phyloP scores from a whole-genome alignment of 2,888 invertebrate genomes.

The Lydus trimaculatus region DNA sequence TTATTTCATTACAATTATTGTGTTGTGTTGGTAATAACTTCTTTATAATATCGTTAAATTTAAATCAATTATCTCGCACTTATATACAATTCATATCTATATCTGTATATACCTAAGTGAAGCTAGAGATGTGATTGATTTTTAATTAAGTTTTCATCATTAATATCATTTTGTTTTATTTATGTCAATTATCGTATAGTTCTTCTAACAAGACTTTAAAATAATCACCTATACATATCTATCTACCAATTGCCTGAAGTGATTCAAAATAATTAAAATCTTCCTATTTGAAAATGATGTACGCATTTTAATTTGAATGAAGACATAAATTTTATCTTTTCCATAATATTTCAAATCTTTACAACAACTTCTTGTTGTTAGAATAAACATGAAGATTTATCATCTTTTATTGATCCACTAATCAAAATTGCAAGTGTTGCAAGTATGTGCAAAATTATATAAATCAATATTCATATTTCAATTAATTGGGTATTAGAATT shows the following conservation, averaged over 20 bases:
- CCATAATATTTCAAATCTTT: background rate
- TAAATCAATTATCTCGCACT: background rate
- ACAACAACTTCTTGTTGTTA: too few species aligned
- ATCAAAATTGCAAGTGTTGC: background rate
- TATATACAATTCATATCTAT: background rate
- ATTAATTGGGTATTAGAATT: too few species aligned
- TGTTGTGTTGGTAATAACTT: background rate
- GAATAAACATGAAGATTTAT: too few species aligned
- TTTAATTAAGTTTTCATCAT: background rate
- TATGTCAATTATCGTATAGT: background rate
- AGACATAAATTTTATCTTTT: background rate
- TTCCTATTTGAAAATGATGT: background rate
- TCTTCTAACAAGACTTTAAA: background rate
- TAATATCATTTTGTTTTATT: background rate
- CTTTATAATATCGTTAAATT: background rate
- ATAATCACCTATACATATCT: too few species aligned
- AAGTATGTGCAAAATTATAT: background rate
- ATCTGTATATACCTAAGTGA: too few species aligned
- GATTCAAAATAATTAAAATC: background rate
- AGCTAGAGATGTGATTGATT: too few species aligned
- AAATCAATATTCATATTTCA: background rate
- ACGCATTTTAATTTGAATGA: background rate
- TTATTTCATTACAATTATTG: background rate
- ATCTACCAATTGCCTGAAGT: background rate
- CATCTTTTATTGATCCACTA: too few species aligned